A percentile compares a stretch with the other conserved stretches of the same genome.
phyloP scores from a whole-genome alignment of 2,797 vertebrate species.

The Acrossocheilus fasciatus region DNA sequence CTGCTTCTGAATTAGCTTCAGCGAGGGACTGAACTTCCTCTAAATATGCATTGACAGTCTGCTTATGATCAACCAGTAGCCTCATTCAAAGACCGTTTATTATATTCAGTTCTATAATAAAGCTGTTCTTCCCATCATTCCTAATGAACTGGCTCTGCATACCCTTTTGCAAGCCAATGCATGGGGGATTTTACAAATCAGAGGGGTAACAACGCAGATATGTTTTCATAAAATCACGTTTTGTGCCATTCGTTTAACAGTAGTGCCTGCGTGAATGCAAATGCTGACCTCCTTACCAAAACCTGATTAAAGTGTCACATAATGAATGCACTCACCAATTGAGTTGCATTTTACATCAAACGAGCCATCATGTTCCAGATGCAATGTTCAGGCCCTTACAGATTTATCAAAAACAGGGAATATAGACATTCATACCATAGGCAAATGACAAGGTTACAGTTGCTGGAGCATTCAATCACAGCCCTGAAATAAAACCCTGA shows the following conservation, averaged over 20 bases:
- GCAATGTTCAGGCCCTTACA: conserved; percentile 34
- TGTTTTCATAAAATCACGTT: conserved; percentile 5
- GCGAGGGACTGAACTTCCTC: conserved; percentile 28
- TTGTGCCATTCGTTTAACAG: conserved; percentile 12
- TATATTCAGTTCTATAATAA: conserved; percentile 9
- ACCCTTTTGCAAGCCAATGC: not conserved
- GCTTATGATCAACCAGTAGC: conserved; percentile 21
- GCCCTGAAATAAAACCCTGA: conserved; percentile 59
- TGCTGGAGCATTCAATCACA: conserved; percentile 65
- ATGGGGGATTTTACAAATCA: conserved; percentile 32
- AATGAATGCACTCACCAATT: conserved; percentile 39
- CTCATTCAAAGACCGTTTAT: conserved; percentile 15
- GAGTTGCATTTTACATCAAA: conserved; percentile 64
- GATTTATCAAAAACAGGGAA: conserved; percentile 56
- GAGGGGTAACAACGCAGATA: not conserved
- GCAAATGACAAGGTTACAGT: conserved; percentile 60
- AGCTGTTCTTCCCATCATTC: conserved; percentile 30
- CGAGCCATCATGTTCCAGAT: conserved; percentile 58
- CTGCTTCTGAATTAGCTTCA: conserved; percentile 13
- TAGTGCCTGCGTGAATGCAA: conserved; percentile 38
- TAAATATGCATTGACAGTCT: conserved; percentile 42
- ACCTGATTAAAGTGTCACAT: conserved; percentile 39
- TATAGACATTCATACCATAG: conserved; percentile 52
- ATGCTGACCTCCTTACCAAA: not conserved
- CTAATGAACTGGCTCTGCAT: conserved; percentile 30